Percentiles rank a stretch among this genome's conserved stretches.
phyloP scores from a whole-genome alignment of 2,888 invertebrate genomes.

The Coelopa pilipes region DNA sequence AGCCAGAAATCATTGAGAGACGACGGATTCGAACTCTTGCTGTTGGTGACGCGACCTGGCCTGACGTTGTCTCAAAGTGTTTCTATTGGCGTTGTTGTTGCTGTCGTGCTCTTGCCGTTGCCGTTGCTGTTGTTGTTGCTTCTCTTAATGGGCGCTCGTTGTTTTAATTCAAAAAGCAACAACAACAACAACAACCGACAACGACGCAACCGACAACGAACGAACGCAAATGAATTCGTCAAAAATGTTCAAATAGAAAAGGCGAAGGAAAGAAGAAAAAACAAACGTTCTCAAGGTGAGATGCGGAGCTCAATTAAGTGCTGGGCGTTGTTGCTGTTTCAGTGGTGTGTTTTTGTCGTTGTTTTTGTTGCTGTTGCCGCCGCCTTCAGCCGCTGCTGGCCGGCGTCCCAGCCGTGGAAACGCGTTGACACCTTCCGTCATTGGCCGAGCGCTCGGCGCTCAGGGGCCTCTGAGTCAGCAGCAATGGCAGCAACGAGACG shows the following conservation, averaged over 20 bases:
- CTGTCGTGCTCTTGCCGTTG: too few species aligned
- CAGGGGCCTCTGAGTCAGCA: conserved; percentile 8
- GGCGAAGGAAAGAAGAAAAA: background rate
- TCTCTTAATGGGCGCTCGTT: background rate
- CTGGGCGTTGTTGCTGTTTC: conserved; percentile 24
- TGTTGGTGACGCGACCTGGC: too few species aligned
- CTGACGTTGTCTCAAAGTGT: too few species aligned
- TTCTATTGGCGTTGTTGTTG: too few species aligned
- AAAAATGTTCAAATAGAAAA: conserved; percentile 3
- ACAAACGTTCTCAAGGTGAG: background rate
- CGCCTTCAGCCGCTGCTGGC: background rate
- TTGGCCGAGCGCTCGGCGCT: background rate
- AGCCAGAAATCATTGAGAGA: too few species aligned
- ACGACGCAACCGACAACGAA: background rate
- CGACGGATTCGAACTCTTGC: too few species aligned
- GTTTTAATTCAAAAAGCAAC: background rate
- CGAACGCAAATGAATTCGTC: background rate
- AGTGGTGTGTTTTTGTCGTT: background rate
- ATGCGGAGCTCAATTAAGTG: background rate
- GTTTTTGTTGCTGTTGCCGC: background rate
- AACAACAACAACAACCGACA: background rate
- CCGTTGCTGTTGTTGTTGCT: too few species aligned
- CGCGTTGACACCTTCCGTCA: background rate
- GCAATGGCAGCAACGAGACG: background rate
- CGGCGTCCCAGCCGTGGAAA: background rate